A percentile compares a stretch with the other conserved stretches of the same genome.
phyloP scores from a whole-genome alignment of 2,888 invertebrate genomes.

The Cheilosia impressa region DNA sequence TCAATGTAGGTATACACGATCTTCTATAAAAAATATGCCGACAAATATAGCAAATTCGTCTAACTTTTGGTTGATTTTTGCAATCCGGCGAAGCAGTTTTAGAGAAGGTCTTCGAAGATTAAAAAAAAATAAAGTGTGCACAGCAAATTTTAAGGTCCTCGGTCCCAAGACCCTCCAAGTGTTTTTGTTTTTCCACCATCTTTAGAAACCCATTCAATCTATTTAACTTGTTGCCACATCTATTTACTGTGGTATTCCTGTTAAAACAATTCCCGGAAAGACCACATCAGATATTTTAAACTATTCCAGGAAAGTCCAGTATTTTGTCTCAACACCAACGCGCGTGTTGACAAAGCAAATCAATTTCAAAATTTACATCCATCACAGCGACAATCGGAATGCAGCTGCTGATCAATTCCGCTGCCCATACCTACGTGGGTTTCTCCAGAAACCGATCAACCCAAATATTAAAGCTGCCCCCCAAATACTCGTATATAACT shows the following conservation, averaged over 20 bases:
- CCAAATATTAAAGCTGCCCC: constrained; percentile 53
- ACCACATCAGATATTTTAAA: constrained; percentile 11
- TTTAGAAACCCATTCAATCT: too few relatives aligned
- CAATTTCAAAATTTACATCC: constrained; percentile 32
- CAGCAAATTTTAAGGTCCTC: too few relatives aligned
- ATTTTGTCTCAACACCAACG: not conserved
- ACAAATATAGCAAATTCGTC: too few relatives aligned
- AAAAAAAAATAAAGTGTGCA: too few relatives aligned
- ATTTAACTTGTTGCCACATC: not conserved
- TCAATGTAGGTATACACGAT: too few relatives aligned
- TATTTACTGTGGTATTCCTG: not conserved
- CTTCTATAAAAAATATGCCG: too few relatives aligned
- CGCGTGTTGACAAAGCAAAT: constrained; percentile 29
- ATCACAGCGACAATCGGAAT: constrained; percentile 16
- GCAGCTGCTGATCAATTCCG: constrained; percentile 28
- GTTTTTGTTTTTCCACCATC: too few relatives aligned
- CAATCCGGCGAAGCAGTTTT: too few relatives aligned
- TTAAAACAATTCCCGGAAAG: constrained; percentile 4
- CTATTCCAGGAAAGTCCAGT: constrained; percentile 34
- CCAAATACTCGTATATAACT: not conserved
- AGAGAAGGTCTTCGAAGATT: too few relatives aligned
- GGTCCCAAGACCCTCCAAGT: too few relatives aligned
- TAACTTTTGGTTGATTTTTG: too few relatives aligned
- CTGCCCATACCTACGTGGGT: constrained; percentile 23
- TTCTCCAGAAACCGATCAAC: constrained; percentile 67